phyloP scores from a whole-genome alignment of 2,113 vertebrate species.

The Pholis gunnellus region DNA sequence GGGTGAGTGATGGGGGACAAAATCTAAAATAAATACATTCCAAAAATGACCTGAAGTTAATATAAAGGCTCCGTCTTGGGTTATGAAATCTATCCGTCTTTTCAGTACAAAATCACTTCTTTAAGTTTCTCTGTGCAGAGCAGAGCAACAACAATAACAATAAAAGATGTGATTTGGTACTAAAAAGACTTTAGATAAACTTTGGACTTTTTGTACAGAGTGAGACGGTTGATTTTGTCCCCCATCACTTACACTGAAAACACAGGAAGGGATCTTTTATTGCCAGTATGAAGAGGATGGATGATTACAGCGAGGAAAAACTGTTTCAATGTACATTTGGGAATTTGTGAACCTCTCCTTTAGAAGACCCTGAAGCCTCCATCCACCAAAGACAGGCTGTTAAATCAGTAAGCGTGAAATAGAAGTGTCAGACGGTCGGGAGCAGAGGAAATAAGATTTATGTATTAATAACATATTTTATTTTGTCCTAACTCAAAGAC shows the following conservation, averaged over 20 bases:
- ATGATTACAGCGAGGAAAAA: not conserved
- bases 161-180: not conserved
- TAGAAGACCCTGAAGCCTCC: not conserved
- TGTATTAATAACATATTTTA: slow-evolving; percentile 18
- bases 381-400: not conserved
- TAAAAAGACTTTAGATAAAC: not conserved
- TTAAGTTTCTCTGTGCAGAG: not conserved
- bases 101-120: not conserved
- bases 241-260: not conserved
- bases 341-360: not conserved
- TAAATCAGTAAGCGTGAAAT: slow-evolving; percentile 32
- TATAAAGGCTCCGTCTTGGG: not conserved
- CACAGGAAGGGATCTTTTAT: not conserved
- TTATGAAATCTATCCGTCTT: not conserved
- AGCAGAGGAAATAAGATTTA: slow-evolving; percentile 8
- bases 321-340: not conserved
- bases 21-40: not conserved
- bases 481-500: slow-evolving; percentile 22
- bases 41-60: not conserved
- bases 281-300: not conserved
- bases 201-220: not conserved
- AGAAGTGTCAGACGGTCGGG: slow-evolving; percentile 17
- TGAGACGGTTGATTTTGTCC: not conserved
- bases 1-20: not conserved
- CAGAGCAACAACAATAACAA: not conserved